phyloP scores from a whole-genome alignment of 1,140 invertebrate genomes.

The Anastatus disparis region DNA sequence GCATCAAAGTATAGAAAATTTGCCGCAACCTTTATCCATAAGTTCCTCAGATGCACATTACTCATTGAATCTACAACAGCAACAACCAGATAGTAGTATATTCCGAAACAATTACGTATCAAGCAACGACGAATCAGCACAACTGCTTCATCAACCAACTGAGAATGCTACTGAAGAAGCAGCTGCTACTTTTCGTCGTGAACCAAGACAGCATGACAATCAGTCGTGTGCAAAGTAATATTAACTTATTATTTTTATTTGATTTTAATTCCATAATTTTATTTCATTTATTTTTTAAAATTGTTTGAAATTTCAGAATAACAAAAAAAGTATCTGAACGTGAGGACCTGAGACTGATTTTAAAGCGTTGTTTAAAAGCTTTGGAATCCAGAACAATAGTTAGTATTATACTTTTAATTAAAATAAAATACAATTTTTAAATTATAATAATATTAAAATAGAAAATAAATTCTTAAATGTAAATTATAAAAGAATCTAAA shows the following conservation, averaged over 20 bases:
- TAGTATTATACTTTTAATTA: neutral
- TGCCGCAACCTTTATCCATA: conserved; percentile 47
- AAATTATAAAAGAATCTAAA: neutral
- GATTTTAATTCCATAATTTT: neutral
- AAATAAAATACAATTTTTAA: neutral
- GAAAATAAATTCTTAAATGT: too few species aligned
- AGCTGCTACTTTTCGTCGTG: neutral
- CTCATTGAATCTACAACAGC: conserved; percentile 54
- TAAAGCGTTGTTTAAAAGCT: conserved; percentile 4
- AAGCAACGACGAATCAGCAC: conserved; percentile 45
- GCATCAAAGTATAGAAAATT: conserved; percentile 53
- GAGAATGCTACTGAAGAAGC: conserved; percentile 40
- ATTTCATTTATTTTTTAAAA: conserved; percentile 18
- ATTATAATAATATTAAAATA: too few species aligned
- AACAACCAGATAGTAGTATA: neutral
- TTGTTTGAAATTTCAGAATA: conserved; percentile 6
- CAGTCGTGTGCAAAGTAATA: conserved; percentile 43
- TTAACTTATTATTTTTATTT: neutral
- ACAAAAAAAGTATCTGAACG: conserved; percentile 9
- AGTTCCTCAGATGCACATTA: conserved; percentile 51
- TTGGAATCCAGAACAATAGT: conserved; percentile 9
- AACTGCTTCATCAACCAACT: conserved; percentile 32
- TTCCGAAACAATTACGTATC: neutral
- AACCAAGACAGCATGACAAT: conserved; percentile 42
- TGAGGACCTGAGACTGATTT: conserved; percentile 6